A percentile compares a stretch with the other conserved stretches of the same genome.
phyloP scores from a whole-genome alignment of 2,888 invertebrate genomes.

The Syrista parreyssii region DNA sequence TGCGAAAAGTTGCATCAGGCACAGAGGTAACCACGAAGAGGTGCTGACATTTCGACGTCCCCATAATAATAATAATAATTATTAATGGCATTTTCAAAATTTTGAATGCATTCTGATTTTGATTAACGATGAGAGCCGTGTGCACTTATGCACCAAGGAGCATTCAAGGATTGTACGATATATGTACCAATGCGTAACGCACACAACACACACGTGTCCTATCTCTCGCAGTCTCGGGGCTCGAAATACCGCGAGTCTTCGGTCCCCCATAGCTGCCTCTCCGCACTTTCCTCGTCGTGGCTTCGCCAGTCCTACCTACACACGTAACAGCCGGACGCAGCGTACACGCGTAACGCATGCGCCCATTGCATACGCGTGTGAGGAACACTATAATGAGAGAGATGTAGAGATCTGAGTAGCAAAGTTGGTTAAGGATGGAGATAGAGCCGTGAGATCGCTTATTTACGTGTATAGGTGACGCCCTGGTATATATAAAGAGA shows the following conservation, averaged over 20 bases:
- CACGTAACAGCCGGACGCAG: background rate
- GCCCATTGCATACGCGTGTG: background rate
- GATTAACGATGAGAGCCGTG: background rate
- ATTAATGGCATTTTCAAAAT: no score
- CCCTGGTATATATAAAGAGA: no score
- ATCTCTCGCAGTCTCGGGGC: background rate
- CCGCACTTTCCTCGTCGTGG: background rate
- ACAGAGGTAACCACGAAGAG: no score
- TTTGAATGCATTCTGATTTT: background rate
- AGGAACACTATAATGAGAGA: no score
- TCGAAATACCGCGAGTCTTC: slow-evolving; percentile 8
- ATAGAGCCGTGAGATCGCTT: no score
- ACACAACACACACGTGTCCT: background rate
- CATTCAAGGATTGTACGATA: slow-evolving; percentile 17
- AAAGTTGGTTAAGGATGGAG: no score
- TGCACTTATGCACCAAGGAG: slow-evolving; percentile 18
- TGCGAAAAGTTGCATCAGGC: no score
- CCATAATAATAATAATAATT: no score
- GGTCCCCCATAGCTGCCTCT: background rate
- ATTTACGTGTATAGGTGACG: no score
- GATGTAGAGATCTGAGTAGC: no score
- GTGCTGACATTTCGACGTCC: no score
- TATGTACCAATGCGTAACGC: background rate
- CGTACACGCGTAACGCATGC: slow-evolving; percentile 1
- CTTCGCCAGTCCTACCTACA: no score